Percentiles rank a stretch among this genome's conserved stretches.
These are phyloP conservation scores for Pseudomugil tenellus DNA, from an alignment of 2,797 vertebrate genomes.

Conservation along the genomic window DNA sequence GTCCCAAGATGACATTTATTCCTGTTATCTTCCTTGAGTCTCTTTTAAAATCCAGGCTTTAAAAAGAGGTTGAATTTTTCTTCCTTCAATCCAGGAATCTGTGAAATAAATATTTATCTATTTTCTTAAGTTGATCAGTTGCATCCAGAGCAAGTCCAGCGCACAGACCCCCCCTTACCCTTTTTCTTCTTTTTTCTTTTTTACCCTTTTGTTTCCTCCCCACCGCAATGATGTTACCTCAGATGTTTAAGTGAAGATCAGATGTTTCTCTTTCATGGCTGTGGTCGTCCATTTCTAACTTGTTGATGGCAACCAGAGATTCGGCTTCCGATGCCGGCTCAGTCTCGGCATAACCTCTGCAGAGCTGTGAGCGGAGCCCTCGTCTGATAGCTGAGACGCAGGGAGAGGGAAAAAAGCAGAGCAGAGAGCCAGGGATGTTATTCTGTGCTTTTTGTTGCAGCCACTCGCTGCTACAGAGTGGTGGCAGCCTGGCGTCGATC, in stretches of 20 bases:
- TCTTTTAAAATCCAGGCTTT: conserved; percentile 71
- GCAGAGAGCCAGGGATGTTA: conserved; percentile 81
- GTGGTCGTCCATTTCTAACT: conserved; percentile 90
- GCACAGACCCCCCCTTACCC: conserved; percentile 51
- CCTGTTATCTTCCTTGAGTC: conserved; percentile 53
- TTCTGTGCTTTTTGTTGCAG: conserved; percentile 96
- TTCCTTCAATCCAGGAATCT: conserved; percentile 68
- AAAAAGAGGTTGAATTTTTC: conserved; percentile 54
- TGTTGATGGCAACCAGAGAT: conserved; percentile 93
- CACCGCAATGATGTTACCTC: conserved; percentile 81
- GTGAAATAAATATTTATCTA: conserved; percentile 60
- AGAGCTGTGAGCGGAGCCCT: conserved; percentile 92
- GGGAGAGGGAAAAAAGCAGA: conserved; percentile 86
- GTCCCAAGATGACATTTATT: conserved; percentile 74
- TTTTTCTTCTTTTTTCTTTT: conserved; percentile 60
- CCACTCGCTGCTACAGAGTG: conserved; percentile 98
- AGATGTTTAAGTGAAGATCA: conserved; percentile 88
- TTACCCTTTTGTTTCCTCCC: conserved; percentile 68
- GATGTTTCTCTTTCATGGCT: conserved; percentile 80
- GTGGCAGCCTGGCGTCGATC: conserved; percentile 98
- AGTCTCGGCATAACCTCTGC: conserved; percentile 89
- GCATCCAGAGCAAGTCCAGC: conserved; percentile 79
- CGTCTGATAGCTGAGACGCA: conserved; percentile 90
- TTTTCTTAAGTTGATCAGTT: conserved; percentile 81
- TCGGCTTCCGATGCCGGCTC: conserved; percentile 85